These are phyloP conservation scores for Dromococcyx pavoninus DNA, from an alignment of 2,797 vertebrate species.

Conservation along the genomic window DNA sequence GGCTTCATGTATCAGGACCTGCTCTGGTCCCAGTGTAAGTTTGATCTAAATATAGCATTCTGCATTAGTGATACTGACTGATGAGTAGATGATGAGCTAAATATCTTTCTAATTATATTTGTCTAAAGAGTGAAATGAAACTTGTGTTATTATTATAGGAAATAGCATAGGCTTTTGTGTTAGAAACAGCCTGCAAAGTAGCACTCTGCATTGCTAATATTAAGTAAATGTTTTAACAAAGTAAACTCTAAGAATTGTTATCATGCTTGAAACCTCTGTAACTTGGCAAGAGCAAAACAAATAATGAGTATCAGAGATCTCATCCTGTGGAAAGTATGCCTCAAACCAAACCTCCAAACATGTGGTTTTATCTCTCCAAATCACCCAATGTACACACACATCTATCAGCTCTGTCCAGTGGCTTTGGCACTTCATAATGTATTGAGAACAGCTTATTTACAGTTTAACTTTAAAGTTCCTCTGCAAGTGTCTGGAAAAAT, in stretches of 20 bases:
- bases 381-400: background rate
- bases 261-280: background rate
- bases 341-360: constrained; percentile 20
- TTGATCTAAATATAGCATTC: background rate
- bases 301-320: constrained; percentile 27
- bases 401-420: background rate
- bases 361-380: constrained; percentile 24
- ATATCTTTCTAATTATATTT: background rate
- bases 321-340: constrained; percentile 50
- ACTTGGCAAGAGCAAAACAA: constrained; percentile 33
- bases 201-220: background rate
- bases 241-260: background rate
- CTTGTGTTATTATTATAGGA: background rate
- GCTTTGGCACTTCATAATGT: background rate
- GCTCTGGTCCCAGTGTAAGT: background rate
- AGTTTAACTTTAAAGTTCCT: background rate
- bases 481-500: background rate
- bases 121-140: background rate
- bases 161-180: background rate
- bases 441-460: background rate
- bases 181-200: background rate
- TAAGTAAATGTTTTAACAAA: constrained; percentile 7
- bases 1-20: background rate
- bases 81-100: background rate
- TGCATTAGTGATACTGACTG: background rate